Evolutionary conservation across 2,113 vertebrate genomes (phyloP).

Genomic region (Nicator chloris): DNA sequence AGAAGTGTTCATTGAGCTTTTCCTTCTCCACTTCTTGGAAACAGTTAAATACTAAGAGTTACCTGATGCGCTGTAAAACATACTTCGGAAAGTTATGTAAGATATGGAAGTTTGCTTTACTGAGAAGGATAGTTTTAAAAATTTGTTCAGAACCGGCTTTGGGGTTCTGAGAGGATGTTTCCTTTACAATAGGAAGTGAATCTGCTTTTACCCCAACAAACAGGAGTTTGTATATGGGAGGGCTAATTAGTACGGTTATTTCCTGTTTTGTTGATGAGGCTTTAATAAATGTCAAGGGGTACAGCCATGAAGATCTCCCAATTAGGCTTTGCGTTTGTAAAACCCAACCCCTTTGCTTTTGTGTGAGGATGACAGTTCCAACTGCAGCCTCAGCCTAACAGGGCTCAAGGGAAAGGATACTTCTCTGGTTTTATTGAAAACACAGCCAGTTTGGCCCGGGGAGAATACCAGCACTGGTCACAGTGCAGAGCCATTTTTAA

Average conservation of each 20-base stretch:
- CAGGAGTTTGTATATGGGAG: constrained; percentile 45
- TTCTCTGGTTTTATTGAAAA: constrained; percentile 67
- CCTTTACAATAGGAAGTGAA: constrained; percentile 19
- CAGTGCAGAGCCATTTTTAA: constrained; percentile 56
- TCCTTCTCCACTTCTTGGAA: not conserved
- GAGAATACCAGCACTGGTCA: constrained; percentile 69
- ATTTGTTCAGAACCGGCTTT: not conserved
- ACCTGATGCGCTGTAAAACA: not conserved
- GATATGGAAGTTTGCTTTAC: not conserved
- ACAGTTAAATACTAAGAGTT: not conserved
- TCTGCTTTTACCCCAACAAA: constrained; percentile 31
- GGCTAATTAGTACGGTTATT: constrained; percentile 76
- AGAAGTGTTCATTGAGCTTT: not conserved
- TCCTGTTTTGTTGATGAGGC: constrained; percentile 77
- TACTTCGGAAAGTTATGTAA: not conserved
- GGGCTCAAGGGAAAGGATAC: constrained; percentile 76
- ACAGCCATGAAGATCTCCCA: constrained; percentile 74
- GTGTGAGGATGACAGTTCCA: constrained; percentile 76
- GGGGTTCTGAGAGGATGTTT: not conserved
- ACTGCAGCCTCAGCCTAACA: constrained; percentile 74
- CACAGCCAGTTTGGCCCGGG: constrained; percentile 63
- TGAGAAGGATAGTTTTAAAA: not conserved
- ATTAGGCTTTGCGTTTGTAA: constrained; percentile 75
- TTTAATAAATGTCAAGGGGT: constrained; percentile 79
- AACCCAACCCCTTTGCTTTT: constrained; percentile 69